Evolutionary conservation across 2,113 vertebrate genomes (phyloP).

Genomic region (Mesoclemmys tuberculata): DNA sequence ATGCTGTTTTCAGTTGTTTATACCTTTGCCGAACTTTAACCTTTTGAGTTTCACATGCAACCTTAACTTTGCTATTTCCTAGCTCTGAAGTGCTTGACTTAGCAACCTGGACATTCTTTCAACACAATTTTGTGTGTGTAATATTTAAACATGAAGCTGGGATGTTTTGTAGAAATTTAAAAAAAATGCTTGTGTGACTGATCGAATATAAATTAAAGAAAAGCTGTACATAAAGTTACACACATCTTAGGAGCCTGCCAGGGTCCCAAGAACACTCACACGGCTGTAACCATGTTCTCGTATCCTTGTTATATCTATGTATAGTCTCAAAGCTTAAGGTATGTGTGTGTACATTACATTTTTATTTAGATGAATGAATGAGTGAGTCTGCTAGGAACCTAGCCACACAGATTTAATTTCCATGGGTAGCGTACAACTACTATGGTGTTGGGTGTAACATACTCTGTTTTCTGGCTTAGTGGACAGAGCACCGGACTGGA

Average conservation of each 20-base stretch:
- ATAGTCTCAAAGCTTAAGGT: background rate
- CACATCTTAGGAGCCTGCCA: background rate
- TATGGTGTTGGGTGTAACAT: background rate
- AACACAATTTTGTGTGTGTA: background rate
- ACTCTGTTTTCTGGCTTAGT: too few relatives aligned
- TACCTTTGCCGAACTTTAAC: background rate
- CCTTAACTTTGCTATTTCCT: background rate
- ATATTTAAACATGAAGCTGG: background rate
- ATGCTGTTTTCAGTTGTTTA: background rate
- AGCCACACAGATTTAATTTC: background rate
- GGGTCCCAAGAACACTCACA: accelerated
- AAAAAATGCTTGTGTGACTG: background rate
- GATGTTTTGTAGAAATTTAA: background rate
- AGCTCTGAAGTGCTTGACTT: background rate
- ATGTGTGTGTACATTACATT: background rate
- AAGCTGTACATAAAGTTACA: background rate
- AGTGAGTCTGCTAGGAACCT: slow-evolving; percentile 4
- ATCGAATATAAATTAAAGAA: background rate
- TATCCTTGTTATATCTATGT: background rate
- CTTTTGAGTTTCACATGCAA: background rate
- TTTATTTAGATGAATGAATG: background rate
- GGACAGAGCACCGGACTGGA: background rate
- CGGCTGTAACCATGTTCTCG: background rate
- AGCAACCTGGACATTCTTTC: background rate
- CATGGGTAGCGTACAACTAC: background rate